phyloP scores from a whole-genome alignment of 2,113 vertebrate species.

The Anhinga anhinga region DNA sequence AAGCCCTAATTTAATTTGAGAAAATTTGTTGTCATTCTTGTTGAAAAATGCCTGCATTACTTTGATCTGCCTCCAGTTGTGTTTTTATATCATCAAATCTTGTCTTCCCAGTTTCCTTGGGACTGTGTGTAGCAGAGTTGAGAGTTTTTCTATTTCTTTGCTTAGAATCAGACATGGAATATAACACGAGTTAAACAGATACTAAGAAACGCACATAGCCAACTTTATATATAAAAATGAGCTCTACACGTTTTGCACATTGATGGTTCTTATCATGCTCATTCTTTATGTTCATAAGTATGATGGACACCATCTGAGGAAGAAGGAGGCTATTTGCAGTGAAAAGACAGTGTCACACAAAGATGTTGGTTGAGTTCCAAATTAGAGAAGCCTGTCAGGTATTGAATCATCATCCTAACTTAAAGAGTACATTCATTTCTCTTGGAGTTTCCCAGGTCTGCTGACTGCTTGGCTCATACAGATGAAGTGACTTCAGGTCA shows the following conservation, averaged over 20 bases:
- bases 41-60: neutral
- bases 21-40: neutral
- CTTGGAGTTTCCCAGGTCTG: neutral
- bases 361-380: neutral
- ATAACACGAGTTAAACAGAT: neutral
- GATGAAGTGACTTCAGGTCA: neutral
- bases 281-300: neutral
- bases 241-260: neutral
- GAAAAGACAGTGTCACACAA: neutral
- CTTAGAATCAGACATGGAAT: neutral
- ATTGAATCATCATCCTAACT: neutral
- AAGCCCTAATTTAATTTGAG: neutral
- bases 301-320: neutral
- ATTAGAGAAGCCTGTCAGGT: neutral
- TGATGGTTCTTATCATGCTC: neutral
- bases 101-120: neutral
- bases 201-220: neutral
- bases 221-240: neutral
- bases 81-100: neutral
- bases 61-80: conserved; percentile 6
- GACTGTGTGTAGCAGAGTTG: neutral
- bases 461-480: neutral
- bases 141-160: neutral
- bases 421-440: neutral
- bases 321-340: neutral